Percentiles rank a stretch among this genome's conserved stretches.
phyloP scores from a whole-genome alignment of 2,888 invertebrate genomes.

The Pollenia griseotomentosa region DNA sequence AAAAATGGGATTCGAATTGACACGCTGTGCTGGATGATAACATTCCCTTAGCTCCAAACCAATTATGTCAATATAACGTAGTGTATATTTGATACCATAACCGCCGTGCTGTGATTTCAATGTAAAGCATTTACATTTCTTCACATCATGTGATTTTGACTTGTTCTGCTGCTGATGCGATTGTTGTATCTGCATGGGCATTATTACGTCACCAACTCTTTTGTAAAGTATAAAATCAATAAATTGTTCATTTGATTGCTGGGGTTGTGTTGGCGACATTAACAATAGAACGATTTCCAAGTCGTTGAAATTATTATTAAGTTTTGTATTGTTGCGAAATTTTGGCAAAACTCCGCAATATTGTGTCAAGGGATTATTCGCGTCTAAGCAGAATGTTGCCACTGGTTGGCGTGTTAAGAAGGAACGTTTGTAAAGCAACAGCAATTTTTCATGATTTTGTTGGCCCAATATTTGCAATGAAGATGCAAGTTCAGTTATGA shows the following conservation, averaged over 20 bases:
- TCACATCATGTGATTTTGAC: not conserved
- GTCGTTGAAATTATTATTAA: slow-evolving; percentile 75
- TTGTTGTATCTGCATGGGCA: not conserved
- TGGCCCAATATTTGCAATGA: slow-evolving; percentile 66
- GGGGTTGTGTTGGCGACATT: not conserved
- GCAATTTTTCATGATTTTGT: slow-evolving; percentile 66
- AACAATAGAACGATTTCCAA: slow-evolving; percentile 75
- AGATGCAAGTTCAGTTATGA: slow-evolving; percentile 55
- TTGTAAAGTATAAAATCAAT: not conserved
- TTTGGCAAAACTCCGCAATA: slow-evolving; percentile 75
- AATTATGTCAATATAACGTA: slow-evolving; percentile 71
- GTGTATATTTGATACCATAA: slow-evolving; percentile 58
- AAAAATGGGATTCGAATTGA: slow-evolving; percentile 75
- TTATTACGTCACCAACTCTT: not conserved
- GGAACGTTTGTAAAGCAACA: slow-evolving; percentile 71
- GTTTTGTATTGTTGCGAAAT: slow-evolving; percentile 75
- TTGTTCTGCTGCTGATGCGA: not conserved
- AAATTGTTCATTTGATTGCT: not conserved
- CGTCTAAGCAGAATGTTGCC: slow-evolving; percentile 55
- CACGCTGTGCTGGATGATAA: slow-evolving; percentile 74
- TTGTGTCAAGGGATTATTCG: slow-evolving; percentile 37
- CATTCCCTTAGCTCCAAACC: slow-evolving; percentile 64
- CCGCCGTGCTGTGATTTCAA: slow-evolving; percentile 73
- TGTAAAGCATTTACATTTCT: slow-evolving; percentile 34
- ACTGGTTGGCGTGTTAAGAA: slow-evolving; percentile 61